Base-by-base conservation (phyloP, 2,113 vertebrate genomes). In the Propithecus coquereli region DNA sequence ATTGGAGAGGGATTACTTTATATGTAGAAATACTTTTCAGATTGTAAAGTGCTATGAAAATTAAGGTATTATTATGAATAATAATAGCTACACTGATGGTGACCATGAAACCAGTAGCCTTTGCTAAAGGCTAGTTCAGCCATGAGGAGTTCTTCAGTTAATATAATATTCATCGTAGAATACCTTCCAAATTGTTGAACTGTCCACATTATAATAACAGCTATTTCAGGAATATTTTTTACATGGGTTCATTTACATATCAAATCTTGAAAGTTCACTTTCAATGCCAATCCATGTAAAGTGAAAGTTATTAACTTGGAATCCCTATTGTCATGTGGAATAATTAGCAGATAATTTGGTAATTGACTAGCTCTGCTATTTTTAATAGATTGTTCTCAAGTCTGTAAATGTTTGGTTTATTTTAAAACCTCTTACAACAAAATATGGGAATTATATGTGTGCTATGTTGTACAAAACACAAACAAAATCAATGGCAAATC, bases 401-500 rank as follows among this genome's bases (percentile, higher is more conserved):
- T 87, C 32, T 84, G 1, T 94, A 97, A 96, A 96, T 94, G 11
- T 95, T 98, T 91, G 0, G 0, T 88, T 96, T 97, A 95, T 95
- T 94, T 98, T 94, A 97, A 96, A 95, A 94, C 63, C 90, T 71
- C 9, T 50, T 87, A 90, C 2, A 65, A n/a, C 10, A 97, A 96
- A 98, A 93, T 95, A 94, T 37, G 9, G 11, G 32, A 8, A 86
- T 88, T 52, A 0, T 96, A 50, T 87, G 43, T 94, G 10, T 96
- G 37, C 23, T 96, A 43, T 91, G 96, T 94, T 95, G 70, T 65
- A 93, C 20, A 94, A 98, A 98, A 68, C n/a, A 30, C 61, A 63
- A 63, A 63, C 61, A 90, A 94, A 98, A 98, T 98, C 97, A 98
- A 96, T 98, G 93, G 57, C 76, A 88, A 95, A 47, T 54, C 85